Percentiles rank a stretch among this genome's conserved stretches.
Evolutionary conservation across 2,113 vertebrate species (phyloP).

Genomic region (Ptilonorhynchus violaceus): DNA sequence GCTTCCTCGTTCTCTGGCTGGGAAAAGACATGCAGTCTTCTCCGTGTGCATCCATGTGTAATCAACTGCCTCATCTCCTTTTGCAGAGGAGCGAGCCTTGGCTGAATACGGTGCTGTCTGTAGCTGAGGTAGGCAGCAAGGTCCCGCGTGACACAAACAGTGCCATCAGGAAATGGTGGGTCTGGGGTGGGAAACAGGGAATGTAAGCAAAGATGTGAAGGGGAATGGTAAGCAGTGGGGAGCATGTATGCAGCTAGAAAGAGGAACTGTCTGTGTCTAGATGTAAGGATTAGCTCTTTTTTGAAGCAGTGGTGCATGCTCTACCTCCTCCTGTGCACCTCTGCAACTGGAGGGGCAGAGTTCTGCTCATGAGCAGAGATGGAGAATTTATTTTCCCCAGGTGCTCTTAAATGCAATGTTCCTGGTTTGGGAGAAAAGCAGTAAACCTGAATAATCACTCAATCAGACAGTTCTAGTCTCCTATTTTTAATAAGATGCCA

Average conservation of each 20-base stretch:
- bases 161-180: not conserved
- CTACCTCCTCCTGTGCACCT: not conserved
- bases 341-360: not conserved
- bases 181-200: not conserved
- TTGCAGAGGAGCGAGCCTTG: conserved; percentile 44
- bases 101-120: conserved; percentile 28
- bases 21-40: not conserved
- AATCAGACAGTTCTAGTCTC: not conserved
- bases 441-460: not conserved
- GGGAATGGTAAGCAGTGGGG: not conserved
- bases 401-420: not conserved
- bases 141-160: not conserved
- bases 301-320: not conserved
- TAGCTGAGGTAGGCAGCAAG: conserved; percentile 42
- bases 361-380: not conserved
- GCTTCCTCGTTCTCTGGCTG: not conserved
- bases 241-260: not conserved
- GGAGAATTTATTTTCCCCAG: not conserved
- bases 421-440: not conserved
- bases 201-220: not conserved
- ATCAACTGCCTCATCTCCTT: not conserved
- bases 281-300: not conserved
- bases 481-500: not conserved
- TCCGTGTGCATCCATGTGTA: not conserved
- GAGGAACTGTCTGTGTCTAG: not conserved